Conservation (phyloP, 2,113 vertebrate species). For the Tautogolabrus adspersus region DNA sequence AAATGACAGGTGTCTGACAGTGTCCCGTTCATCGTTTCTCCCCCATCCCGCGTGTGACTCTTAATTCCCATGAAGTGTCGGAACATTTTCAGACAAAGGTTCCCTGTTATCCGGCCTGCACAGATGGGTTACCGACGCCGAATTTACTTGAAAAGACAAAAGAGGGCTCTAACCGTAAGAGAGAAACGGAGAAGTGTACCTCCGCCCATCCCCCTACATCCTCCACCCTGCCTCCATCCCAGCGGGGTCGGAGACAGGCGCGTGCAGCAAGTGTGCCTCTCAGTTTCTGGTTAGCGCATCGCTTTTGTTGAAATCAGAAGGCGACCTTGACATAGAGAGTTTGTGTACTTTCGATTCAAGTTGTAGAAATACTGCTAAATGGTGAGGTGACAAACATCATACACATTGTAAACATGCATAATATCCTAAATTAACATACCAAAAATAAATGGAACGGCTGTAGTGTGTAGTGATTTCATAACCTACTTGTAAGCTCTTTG, state of each 20-base stretch:
- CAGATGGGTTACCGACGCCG: constrained; percentile 81
- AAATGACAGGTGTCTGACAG: neutral
- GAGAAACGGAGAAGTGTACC: constrained; percentile 53
- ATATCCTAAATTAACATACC: too few relatives aligned
- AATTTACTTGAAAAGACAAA: constrained; percentile 77
- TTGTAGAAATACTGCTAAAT: too few relatives aligned
- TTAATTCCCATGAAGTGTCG: constrained; percentile 72
- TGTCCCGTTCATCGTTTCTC: neutral
- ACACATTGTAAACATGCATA: too few relatives aligned
- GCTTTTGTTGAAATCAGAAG: neutral
- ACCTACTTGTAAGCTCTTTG: too few relatives aligned
- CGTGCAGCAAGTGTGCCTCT: constrained; percentile 81
- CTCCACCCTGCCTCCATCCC: constrained; percentile 33
- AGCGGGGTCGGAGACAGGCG: constrained; percentile 51
- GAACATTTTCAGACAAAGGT: constrained; percentile 73
- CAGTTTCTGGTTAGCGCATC: constrained; percentile 35
- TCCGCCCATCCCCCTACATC: neutral
- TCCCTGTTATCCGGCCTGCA: constrained; percentile 72
- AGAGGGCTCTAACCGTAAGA: constrained; percentile 75
- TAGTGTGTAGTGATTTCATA: too few relatives aligned
- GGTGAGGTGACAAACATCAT: too few relatives aligned
- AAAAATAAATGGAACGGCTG: too few relatives aligned
- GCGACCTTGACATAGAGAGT: too few relatives aligned
- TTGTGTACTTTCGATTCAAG: too few relatives aligned
- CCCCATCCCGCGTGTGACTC: constrained; percentile 34